phyloP scores from a whole-genome alignment of 2,888 invertebrate species.

The Tinea pellionella region DNA sequence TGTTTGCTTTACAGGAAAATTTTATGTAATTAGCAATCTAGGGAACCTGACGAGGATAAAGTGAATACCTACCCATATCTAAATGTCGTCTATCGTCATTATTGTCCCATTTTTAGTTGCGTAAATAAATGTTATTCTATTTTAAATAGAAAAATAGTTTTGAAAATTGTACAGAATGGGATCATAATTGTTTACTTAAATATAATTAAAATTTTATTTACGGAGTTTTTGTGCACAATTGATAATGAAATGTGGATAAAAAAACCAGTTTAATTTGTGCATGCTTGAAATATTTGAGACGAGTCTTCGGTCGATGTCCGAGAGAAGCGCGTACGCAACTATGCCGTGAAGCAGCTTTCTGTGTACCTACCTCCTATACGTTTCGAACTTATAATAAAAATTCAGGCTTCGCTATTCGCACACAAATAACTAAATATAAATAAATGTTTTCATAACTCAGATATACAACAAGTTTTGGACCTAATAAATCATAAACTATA shows the following conservation, averaged over 20 bases:
- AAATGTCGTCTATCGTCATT: too few relatives aligned
- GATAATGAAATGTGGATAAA: slow-evolving; percentile 52
- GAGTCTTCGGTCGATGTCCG: slow-evolving; percentile 62
- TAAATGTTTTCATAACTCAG: too few relatives aligned
- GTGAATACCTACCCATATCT: too few relatives aligned
- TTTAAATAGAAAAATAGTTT: too few relatives aligned
- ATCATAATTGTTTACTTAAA: neutral
- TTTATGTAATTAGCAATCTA: too few relatives aligned
- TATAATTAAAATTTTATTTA: slow-evolving; percentile 17
- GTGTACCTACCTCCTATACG: neutral
- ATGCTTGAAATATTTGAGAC: slow-evolving; percentile 65
- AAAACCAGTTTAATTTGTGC: slow-evolving; percentile 67
- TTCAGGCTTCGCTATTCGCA: neutral
- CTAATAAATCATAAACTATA: too few relatives aligned
- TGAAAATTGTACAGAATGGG: too few relatives aligned
- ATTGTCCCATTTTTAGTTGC: too few relatives aligned
- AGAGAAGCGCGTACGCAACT: slow-evolving; percentile 22
- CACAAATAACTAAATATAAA: neutral
- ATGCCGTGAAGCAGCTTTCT: slow-evolving; percentile 20
- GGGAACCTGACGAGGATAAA: too few relatives aligned
- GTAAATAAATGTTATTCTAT: too few relatives aligned
- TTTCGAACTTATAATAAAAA: neutral
- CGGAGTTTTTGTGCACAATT: slow-evolving; percentile 56
- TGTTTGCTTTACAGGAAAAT: too few relatives aligned
- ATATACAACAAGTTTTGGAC: too few relatives aligned